These are phyloP conservation scores for Diabrotica undecimpunctata DNA, from an alignment of 1,140 invertebrate genomes.

Conservation along the genomic window DNA sequence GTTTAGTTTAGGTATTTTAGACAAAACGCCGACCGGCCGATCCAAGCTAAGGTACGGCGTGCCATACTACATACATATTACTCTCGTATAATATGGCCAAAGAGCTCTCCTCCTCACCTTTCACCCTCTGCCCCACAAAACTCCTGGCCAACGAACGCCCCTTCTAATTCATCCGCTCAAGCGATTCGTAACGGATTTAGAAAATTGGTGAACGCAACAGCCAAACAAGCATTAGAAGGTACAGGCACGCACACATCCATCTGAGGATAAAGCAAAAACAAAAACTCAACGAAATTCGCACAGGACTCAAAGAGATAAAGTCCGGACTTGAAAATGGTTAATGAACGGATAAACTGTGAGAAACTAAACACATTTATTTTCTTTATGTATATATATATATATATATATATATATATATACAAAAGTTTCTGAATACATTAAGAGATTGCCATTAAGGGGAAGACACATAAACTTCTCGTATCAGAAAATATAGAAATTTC, in stretches of 20 bases:
- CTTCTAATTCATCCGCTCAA: slow-evolving; percentile 19
- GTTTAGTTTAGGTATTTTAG: slow-evolving; percentile 20
- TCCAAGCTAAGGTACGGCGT: background rate
- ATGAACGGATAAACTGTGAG: no score
- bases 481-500: no score
- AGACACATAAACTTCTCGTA: no score
- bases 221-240: background rate
- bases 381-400: no score
- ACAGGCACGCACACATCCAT: background rate
- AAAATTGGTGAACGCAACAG: slow-evolving; percentile 12
- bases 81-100: background rate
- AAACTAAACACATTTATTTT: no score
- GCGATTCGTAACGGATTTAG: slow-evolving; percentile 23
- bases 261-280: background rate
- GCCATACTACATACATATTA: background rate
- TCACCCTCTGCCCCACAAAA: background rate
- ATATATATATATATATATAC: no score
- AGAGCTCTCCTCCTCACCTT: slow-evolving; percentile 9
- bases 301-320: no score
- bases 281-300: background rate
- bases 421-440: no score
- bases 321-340: no score
- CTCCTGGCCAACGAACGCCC: slow-evolving; percentile 1
- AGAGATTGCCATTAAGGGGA: no score
- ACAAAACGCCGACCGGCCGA: slow-evolving; percentile 12